Base-by-base conservation (phyloP, 2,113 vertebrate species). In the Melospiza melodia region DNA sequence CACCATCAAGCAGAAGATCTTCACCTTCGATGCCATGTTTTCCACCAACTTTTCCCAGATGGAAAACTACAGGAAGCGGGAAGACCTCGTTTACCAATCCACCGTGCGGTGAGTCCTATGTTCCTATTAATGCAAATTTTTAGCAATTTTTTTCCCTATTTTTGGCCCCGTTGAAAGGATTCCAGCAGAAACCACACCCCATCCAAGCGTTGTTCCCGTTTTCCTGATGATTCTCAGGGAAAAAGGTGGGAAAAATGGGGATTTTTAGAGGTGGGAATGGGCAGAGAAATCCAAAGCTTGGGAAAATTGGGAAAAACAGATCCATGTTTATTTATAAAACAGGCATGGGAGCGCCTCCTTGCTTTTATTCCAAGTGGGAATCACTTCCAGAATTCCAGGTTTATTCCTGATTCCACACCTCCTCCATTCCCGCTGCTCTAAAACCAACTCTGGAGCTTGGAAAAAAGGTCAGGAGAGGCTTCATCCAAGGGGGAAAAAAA, bases 1-100 rank as follows among this genome's bases (percentile, higher is more conserved):
- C 33, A 98, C 98, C 81, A 98, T 98, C 92, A 99, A 99, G 85
- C 99, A 99, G 97, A 99, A 99, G 97, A 98, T 99, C 93, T 99
- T 99, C 91, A 99, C 99, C 28, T 99, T 99, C 0, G 99, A 99
- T 31, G 98, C 99, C 96, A 99, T 99, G 98, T 99, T 99, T 96
- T 99, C 99, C 94, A 98, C 98, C 84, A 99, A 98, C 90, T 98
- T 98, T 94, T 99, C 99, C 1, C 98, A 99, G 96, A 98, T 99
- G 98, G 99, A 99, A 95, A 99, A 98, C 62, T 98, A 98, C 51
- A 97, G 96, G 74, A 98, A 98, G 96, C 94, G 98, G 30, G 98
- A 99, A 69, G 98, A 99, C 43, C 97, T 99, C 55, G 98, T 99
- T 65, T 99, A 99, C 83, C 99, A 99, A 95, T 76, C 72, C 39